phyloP scores from a whole-genome alignment of 2,113 vertebrate species.

The Caretta caretta region DNA sequence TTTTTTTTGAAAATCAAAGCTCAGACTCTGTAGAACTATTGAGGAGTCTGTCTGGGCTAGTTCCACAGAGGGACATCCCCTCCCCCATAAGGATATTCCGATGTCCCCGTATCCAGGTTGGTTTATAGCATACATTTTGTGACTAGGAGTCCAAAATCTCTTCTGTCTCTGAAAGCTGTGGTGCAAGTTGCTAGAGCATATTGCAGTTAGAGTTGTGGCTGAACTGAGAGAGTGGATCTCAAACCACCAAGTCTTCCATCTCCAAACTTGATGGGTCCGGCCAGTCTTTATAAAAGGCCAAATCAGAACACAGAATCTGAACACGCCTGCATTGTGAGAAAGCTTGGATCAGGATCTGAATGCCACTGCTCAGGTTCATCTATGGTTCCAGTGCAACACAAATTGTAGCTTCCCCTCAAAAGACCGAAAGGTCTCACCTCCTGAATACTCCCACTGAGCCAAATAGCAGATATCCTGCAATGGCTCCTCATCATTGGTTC shows the following conservation, averaged over 20 bases:
- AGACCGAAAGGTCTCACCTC: not conserved
- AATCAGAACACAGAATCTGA: too few relatives aligned
- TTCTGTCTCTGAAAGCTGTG: not conserved
- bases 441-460: too few relatives aligned
- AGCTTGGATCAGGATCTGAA: not conserved
- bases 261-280: too few relatives aligned
- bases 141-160: not conserved
- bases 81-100: fast-evolving
- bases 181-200: fast-evolving
- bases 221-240: fast-evolving
- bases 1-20: not conserved
- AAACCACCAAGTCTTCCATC: not conserved
- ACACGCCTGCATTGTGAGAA: not conserved
- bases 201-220: not conserved
- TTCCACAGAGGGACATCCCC: fast-evolving
- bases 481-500: not conserved
- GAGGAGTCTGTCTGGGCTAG: fast-evolving
- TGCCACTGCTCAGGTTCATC: not conserved
- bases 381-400: too few relatives aligned
- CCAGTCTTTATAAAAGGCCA: not conserved
- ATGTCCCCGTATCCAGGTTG: not conserved
- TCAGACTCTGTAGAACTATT: not conserved
- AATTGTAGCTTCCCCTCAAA: not conserved
- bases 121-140: fast-evolving
- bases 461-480: not conserved